Base-by-base conservation (phyloP, 2,113 vertebrate genomes). In the Chionis minor region DNA sequence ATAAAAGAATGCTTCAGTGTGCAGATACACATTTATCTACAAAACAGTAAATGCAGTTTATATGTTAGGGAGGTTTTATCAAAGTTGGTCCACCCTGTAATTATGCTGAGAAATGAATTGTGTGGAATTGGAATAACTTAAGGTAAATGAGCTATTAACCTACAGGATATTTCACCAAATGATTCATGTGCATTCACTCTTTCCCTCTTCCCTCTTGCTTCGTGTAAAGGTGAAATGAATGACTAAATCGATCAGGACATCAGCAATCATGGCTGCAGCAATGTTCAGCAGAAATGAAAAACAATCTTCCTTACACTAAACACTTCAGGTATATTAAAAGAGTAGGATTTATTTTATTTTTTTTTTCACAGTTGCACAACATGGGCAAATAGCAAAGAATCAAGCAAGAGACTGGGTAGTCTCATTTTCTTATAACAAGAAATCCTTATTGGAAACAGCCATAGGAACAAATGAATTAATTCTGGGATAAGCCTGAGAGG, bases 91-190 rank as follows among this genome's bases (percentile, higher is more conserved):
- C 33, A 47, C 51, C 30, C 47, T 78, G 42, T 91, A 91, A 94
- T 91, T 96, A 81, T 45, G 14, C 35, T 56, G 51, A 95, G 81
- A 88, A 96, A 91, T 90, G 0, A 93, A 80, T 5, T 85, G 66
- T 82, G 72, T 45, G 27, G 49, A 69, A 87, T 75, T 81, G 81
- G 54, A 93, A 90, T 82, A 38, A 65, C 58, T 86, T 63, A 71
- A 81, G 40, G 86, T 91, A 90, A 92, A 94, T 26, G 65, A 89
- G 77, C 52, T 87, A 73, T 87, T 95, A 91, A 80, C 78, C 82
- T 79, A 72, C 27, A 92, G 62, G 49, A 61, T 85, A 73, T 40
- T 91, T 91, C 33, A 87, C 52, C n/a, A 61, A 79, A 85, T 6
- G 1, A 58, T 58, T 89, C 70, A 22, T 8, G 10, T 33, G 20